Base-by-base conservation (phyloP, 2,888 invertebrate genomes). In the Tiphia femorata region DNA sequence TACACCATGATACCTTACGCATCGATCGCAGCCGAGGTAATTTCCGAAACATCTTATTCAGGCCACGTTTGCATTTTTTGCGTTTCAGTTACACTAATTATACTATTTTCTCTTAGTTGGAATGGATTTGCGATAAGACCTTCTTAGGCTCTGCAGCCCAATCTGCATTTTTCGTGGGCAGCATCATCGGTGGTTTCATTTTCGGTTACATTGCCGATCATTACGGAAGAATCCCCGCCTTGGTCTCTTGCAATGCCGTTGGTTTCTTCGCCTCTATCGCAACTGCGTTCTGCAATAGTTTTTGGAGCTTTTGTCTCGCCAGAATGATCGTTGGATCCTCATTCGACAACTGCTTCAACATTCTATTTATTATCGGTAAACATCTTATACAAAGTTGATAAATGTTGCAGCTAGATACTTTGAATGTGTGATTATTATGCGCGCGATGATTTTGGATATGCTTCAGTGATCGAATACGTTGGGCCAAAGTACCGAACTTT, bases 351-450 rank as follows among this genome's bases (percentile, higher is more conserved):
- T 94, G 93, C 76, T 95, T 94, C 81, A 95, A 94, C 35, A 94
- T 95, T 91, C 94, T 95, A 90, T 95, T 95, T 75, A 95, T 95
- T 73, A 87, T 95, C 67, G 93, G 95, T 95, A 84, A 89, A 89
- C 44, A 50, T 37, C 17, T 20, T 12, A 10, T 12, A 0, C 21
- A 37, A 37, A 12, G 8, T 6, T 1, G 10, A 7, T 37, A 8
- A 5, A 8, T 8, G 29, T 17, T 33, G 8, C 10, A 16, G 23
- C 19, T 20, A 5, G 8, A 12, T 7, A 14, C 44, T 47, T 21
- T 10, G 8, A 16, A 41, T 37, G n/a, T 38, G n/a, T 8, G 33
- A 10, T 3, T 3, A 19, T 4, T 27, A 27, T 10, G 27, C 5
- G 35, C 14, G 14, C 8, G 35, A 35, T 58, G 10, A 33, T 14